phyloP scores from a whole-genome alignment of 37 sponge, comb jelly and placozoan species.

The Beroe ovata region DNA sequence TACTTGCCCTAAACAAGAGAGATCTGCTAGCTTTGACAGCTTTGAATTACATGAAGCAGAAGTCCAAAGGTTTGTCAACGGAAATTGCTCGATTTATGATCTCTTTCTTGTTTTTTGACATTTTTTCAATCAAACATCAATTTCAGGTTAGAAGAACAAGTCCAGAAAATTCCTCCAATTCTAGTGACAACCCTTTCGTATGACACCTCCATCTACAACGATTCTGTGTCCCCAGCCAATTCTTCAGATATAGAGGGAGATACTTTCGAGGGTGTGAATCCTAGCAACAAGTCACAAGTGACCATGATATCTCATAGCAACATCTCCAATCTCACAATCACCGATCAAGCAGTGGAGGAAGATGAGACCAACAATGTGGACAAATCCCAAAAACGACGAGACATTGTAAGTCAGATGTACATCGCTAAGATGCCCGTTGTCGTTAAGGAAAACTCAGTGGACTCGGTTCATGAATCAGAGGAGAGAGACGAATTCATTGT shows the following conservation, averaged over 20 bases:
- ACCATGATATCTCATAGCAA: not conserved
- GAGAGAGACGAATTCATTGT: not conserved
- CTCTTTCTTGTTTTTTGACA: not conserved
- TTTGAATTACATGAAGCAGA: not conserved
- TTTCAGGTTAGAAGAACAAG: conserved; percentile 17
- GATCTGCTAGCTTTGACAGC: not conserved
- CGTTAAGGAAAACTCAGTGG: not conserved
- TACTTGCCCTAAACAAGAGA: not conserved
- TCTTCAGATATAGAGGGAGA: not conserved
- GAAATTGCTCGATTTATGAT: not conserved
- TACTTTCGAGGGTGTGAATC: not conserved
- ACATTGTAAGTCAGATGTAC: not conserved
- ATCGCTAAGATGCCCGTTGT: conserved; percentile 11
- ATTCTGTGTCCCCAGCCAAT: not conserved
- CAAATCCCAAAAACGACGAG: not conserved
- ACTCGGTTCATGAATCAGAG: not conserved
- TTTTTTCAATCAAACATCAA: not conserved
- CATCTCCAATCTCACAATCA: not conserved
- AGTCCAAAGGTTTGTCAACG: not conserved
- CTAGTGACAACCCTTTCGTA: conserved; percentile 41
- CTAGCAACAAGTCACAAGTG: not conserved
- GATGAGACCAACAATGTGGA: not conserved
- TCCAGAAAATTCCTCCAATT: not conserved
- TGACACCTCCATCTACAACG: conserved; percentile 48
- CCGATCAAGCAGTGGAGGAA: not conserved